Evolutionary conservation across 2,888 invertebrate species (phyloP), one percentile per base, ranked within the genome.

Genomic region (Metacarcinus magister): DNA sequence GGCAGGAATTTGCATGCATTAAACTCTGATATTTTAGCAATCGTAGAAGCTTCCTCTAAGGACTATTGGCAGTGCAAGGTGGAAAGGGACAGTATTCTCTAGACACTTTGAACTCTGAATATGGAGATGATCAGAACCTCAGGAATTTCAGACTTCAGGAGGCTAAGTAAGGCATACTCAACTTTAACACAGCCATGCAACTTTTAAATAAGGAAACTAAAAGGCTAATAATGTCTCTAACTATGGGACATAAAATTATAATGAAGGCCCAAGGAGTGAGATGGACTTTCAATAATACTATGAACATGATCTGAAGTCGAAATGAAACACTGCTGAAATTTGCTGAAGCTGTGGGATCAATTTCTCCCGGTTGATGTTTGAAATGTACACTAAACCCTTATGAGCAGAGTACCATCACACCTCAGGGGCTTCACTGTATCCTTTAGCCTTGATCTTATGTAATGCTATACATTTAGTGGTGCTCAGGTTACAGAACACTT

Each of bases 1-100:
- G 32, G 87, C n/a, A 10, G 39, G 16, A 87, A n/a, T 39, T 87
- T 39, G 87, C 87, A 87, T 87, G 87, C 87, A 87, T 39, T 87
- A 87, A 82, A 82, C 82, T 32, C 82, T 32, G 7, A n/a, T 3
- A 87, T 39, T 39, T 39, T 28, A 10, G 87, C 13, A 39, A 87
- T 87, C 32, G 3, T 39, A 39, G 16, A 13, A 87, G 87, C 2
- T 87, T 87, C 87, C 10, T 39, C 16, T 19, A 39, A 39, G 10
- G 39, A 16, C 13, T 19, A 28, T 28, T 87, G 19, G 3, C 87
- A 16, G 28, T 19, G 32, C 19, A n/a, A 82, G n/a, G 28, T 13
- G 28, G 28, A 32, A 23, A 87, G 82, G 28, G 39, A 32, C 32
- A 4, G 32, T n/a, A 32, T 87, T 87, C 10, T 19, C 10, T 82